Conservation (phyloP, 2,797 vertebrate species). For the Rhinatrema bivittatum region DNA sequence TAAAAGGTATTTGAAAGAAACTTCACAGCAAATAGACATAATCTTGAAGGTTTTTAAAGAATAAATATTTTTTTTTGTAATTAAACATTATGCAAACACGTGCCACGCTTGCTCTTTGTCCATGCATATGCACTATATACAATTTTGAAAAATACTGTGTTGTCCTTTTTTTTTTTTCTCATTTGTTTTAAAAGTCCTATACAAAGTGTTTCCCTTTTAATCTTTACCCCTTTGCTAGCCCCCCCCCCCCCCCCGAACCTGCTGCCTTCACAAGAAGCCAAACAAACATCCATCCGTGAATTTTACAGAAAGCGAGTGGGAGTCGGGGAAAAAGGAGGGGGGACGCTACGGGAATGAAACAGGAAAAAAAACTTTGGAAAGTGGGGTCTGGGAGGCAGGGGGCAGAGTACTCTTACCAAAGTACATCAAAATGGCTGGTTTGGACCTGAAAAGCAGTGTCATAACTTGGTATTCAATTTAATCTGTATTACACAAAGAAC, state of each 20-base stretch:
- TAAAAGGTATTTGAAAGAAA: slow-evolving; percentile 76
- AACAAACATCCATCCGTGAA: slow-evolving; percentile 69
- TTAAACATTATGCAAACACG: slow-evolving; percentile 98
- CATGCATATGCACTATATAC: slow-evolving; percentile 99
- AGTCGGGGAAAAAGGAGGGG: no score
- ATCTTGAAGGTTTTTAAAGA: slow-evolving; percentile 90
- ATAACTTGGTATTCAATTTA: slow-evolving; percentile 68
- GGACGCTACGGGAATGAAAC: slow-evolving; percentile 45
- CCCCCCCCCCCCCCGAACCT: slow-evolving; percentile 47
- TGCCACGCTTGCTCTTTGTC: slow-evolving; percentile 95
- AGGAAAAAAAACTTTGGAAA: no score
- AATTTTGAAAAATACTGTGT: slow-evolving; percentile 97
- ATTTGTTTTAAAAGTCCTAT: slow-evolving; percentile 73
- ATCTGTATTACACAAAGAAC: slow-evolving; percentile 67
- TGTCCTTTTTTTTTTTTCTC: slow-evolving; percentile 55
- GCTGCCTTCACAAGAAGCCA: slow-evolving; percentile 69
- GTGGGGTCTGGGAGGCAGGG: not conserved
- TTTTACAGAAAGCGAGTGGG: slow-evolving; percentile 24
- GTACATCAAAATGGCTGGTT: slow-evolving; percentile 59
- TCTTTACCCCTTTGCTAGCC: slow-evolving; percentile 37
- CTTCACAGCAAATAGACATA: slow-evolving; percentile 86
- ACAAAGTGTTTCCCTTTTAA: slow-evolving; percentile 63
- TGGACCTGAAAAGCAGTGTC: slow-evolving; percentile 79
- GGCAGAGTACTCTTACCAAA: slow-evolving; percentile 44
- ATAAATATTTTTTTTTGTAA: slow-evolving; percentile 96